Conservation (phyloP, 2,797 vertebrate genomes). For the Morelia viridis region DNA sequence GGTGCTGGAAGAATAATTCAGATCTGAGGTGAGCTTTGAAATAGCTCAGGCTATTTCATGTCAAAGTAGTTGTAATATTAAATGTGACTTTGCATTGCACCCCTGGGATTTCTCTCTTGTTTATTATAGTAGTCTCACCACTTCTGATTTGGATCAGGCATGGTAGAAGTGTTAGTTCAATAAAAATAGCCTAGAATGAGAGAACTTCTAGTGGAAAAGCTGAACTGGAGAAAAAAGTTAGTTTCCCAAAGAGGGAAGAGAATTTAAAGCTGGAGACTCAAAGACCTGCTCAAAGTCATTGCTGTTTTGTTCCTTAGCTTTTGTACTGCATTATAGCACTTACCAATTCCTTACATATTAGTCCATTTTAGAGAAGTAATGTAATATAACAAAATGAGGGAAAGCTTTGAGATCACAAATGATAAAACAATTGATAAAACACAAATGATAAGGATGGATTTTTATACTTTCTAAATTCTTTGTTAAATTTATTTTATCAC, state of each 20-base stretch:
- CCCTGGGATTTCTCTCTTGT: neutral
- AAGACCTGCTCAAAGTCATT: neutral
- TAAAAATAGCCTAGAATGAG: neutral
- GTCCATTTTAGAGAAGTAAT: neutral
- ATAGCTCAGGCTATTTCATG: neutral
- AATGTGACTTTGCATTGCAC: neutral
- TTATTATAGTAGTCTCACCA: neutral
- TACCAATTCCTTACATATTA: neutral
- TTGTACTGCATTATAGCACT: neutral
- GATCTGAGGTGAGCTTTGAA: neutral
- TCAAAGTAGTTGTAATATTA: neutral
- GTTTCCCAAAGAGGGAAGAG: neutral
- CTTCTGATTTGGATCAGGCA: neutral
- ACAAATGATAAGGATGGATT: neutral
- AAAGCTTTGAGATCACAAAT: neutral
- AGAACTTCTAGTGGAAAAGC: neutral
- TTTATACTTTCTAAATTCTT: neutral
- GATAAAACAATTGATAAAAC: neutral
- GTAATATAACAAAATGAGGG: neutral
- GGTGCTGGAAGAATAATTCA: neutral
- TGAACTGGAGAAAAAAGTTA: neutral
- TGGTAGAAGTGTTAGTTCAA: neutral
- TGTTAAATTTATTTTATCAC: slow-evolving; percentile 21
- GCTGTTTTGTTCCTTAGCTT: neutral
- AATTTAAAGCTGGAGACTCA: neutral